Conservation (phyloP, 2,113 vertebrate species). For the Picathartes gymnocephalus region DNA sequence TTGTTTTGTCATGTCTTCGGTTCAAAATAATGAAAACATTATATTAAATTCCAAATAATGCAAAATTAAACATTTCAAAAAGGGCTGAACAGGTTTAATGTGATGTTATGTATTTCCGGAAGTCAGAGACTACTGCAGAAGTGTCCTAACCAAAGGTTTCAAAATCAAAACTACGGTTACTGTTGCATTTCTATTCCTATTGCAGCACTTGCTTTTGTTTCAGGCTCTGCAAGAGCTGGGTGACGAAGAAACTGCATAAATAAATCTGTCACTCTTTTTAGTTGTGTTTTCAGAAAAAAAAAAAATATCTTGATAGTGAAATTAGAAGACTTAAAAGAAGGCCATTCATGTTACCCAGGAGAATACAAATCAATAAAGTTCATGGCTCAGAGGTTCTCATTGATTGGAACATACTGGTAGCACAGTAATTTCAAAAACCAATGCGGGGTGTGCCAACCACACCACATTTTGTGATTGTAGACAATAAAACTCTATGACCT, state of each 20-base stretch:
- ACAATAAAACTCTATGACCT: constrained; percentile 69
- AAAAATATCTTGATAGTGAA: constrained; percentile 52
- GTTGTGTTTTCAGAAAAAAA: constrained; percentile 52
- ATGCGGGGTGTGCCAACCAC: constrained; percentile 61
- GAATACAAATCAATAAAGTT: constrained; percentile 83
- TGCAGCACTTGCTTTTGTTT: background rate
- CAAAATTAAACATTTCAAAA: background rate
- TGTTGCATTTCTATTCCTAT: background rate
- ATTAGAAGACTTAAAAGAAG: constrained; percentile 69
- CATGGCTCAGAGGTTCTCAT: constrained; percentile 82
- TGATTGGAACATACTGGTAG: constrained; percentile 87
- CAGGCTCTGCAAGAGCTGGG: background rate
- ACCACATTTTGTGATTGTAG: constrained; percentile 66
- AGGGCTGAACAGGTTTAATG: background rate
- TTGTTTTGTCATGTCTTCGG: background rate
- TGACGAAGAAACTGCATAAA: constrained; percentile 45
- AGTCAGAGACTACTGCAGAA: background rate
- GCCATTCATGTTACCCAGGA: constrained; percentile 56
- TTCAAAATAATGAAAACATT: background rate
- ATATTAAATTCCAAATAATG: background rate
- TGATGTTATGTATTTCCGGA: background rate
- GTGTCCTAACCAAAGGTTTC: background rate
- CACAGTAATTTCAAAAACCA: constrained; percentile 74
- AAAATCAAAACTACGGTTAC: background rate
- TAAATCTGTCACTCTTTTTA: constrained; percentile 52